Percentiles rank a stretch among this genome's conserved stretches.
These are phyloP conservation scores for Thelaira solivaga DNA, from an alignment of 2,888 invertebrate genomes.

Conservation along the genomic window DNA sequence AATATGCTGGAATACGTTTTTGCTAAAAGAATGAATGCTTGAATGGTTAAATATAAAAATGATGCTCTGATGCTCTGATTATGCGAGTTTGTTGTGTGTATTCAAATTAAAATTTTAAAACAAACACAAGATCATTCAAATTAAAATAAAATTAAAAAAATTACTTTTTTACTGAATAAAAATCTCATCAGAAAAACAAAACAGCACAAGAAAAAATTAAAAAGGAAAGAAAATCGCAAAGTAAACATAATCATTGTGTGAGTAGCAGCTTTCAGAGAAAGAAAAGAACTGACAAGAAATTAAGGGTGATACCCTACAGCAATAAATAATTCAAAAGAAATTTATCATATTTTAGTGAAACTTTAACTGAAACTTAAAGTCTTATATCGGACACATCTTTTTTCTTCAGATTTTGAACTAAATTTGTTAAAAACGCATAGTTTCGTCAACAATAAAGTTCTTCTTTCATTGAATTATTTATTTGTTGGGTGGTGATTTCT, in stretches of 20 bases:
- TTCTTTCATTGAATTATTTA: no score
- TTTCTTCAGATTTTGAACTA: no score
- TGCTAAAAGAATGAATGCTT: no score
- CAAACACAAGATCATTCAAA: neutral
- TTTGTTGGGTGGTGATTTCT: no score
- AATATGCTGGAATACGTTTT: slow-evolving; percentile 28
- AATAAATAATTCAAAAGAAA: no score
- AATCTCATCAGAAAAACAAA: slow-evolving; percentile 27
- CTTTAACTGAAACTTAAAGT: no score
- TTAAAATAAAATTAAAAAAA: slow-evolving; percentile 5
- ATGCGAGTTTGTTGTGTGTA: slow-evolving; percentile 14
- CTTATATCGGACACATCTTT: no score
- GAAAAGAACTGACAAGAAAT: neutral
- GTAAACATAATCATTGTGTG: no score
- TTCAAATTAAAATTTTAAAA: slow-evolving; percentile 16
- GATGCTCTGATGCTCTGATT: slow-evolving; percentile 54
- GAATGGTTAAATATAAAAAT: slow-evolving; percentile 56
- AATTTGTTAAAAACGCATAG: no score
- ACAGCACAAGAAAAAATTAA: neutral
- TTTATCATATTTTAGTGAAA: no score
- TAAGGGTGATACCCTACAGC: neutral
- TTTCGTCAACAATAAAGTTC: no score
- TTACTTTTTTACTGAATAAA: slow-evolving; percentile 14
- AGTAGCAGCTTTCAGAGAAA: no score
- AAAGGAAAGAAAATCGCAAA: slow-evolving; percentile 8